Evolutionary conservation across 2,113 vertebrate genomes (phyloP), one percentile per base, ranked within the genome.

Genomic region (Prochilodus magdalenae): DNA sequence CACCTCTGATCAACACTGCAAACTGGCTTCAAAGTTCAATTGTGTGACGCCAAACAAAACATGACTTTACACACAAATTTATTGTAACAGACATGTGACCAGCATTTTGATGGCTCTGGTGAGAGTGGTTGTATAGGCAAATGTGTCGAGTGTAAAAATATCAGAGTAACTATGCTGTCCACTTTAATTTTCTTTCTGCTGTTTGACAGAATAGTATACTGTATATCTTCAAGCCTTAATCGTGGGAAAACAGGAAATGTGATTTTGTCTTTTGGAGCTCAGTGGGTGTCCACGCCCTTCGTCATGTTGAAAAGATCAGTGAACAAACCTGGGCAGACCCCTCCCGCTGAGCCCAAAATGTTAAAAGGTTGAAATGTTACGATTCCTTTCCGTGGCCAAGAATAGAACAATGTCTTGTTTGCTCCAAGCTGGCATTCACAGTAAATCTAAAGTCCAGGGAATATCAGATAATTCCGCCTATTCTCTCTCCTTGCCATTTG

Each of bases 401-500:
- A 89, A 84, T 73, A 76, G 80, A 65, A 76, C 80, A 84, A 84
- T 88, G 84, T 89, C 89, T 86, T 90, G 87, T 89, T 93, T 89
- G 84, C 89, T 89, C 73, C 83, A 86, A 55, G 55, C 85, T 88
- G 83, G 87, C 86, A 88, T 90, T 90, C 89, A 87, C 44, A 78
- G 73, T 82, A 76, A 90, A 90, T 89, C 86, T 77, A 87, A 91
- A 91, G 83, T 86, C 82, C 77, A 77, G 82, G 77, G 77, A 89
- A 84, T 84, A 91, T 93, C 90, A 89, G 89, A 94, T 93, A 86
- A 90, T 90, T 86, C 86, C 55, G 71, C 81, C 82, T 83, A 88
- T 87, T 89, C 87, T 84, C 73, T 83, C 83, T 63, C 82, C 20
- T 67, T 87, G 81, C 85, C 86, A 87, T 93, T 91, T 90, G 84